A percentile compares a stretch with the other conserved stretches of the same genome.
These are phyloP conservation scores for Saxidomus purpurata DNA, from an alignment of 1,140 invertebrate species.

Conservation along the genomic window DNA sequence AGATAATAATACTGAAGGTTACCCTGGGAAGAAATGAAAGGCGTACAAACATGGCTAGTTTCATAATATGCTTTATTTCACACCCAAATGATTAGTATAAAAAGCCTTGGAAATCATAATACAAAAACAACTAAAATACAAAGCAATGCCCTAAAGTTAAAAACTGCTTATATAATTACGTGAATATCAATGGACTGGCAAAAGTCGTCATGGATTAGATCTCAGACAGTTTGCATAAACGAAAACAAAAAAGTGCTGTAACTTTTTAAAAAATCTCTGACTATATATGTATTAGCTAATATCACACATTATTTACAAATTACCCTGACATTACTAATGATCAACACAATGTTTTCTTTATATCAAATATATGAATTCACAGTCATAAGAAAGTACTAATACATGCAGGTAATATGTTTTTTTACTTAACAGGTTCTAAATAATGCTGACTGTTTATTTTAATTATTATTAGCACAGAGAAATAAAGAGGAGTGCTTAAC, in stretches of 20 bases:
- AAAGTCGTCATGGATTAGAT: not conserved
- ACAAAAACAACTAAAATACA: not conserved
- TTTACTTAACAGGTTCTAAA: no score
- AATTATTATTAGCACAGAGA: no score
- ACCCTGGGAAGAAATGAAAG: constrained; percentile 6
- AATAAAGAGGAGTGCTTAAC: no score
- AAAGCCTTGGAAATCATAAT: not conserved
- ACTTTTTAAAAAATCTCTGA: not conserved
- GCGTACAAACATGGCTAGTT: not conserved
- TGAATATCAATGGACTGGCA: not conserved
- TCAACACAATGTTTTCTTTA: no score
- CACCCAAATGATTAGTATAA: not conserved
- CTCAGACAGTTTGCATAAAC: constrained; percentile 1
- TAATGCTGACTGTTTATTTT: no score
- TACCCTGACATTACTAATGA: no score
- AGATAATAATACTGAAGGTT: not conserved
- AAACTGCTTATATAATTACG: not conserved
- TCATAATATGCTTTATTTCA: not conserved
- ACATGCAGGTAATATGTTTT: no score
- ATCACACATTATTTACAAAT: no score
- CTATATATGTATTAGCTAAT: not conserved
- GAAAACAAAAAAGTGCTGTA: not conserved
- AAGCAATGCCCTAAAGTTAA: not conserved
- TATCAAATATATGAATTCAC: no score
- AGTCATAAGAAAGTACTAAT: no score